Conservation (phyloP, 2,888 invertebrate species). For the Villa cingulata region DNA sequence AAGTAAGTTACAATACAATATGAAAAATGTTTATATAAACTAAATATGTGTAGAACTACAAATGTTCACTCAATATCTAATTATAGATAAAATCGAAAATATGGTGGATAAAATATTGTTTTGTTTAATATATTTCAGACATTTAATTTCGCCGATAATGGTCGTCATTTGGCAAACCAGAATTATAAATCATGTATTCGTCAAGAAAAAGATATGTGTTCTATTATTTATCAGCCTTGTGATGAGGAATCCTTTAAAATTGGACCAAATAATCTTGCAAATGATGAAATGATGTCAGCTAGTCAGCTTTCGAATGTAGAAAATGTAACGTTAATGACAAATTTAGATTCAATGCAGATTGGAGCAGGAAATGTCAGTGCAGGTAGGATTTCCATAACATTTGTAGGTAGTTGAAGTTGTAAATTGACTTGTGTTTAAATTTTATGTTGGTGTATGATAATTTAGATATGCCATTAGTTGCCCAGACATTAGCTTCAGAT, state of each 20-base stretch:
- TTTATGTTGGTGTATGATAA: no score
- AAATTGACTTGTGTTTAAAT: no score
- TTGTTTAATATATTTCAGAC: conserved; percentile 46
- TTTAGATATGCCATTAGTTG: no score
- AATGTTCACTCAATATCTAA: no score
- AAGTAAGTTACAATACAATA: no score
- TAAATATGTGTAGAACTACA: no score
- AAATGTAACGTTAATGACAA: not conserved
- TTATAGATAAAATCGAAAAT: no score
- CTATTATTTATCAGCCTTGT: conserved; percentile 63
- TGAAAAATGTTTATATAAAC: no score
- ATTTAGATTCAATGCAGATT: not conserved
- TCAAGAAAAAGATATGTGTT: conserved; percentile 55
- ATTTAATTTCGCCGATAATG: conserved; percentile 71
- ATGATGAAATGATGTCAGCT: not conserved
- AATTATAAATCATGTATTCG: conserved; percentile 65
- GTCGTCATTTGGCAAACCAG: conserved; percentile 64
- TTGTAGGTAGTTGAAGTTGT: no score
- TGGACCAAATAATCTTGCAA: conserved; percentile 31
- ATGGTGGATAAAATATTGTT: no score
- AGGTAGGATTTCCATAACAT: not conserved
- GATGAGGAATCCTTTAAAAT: conserved; percentile 63
- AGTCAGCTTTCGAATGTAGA: not conserved
- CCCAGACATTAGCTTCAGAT: no score
- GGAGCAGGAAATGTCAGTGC: not conserved